phyloP scores from a whole-genome alignment of 2,888 invertebrate species.

The Neoscelio sp. region DNA sequence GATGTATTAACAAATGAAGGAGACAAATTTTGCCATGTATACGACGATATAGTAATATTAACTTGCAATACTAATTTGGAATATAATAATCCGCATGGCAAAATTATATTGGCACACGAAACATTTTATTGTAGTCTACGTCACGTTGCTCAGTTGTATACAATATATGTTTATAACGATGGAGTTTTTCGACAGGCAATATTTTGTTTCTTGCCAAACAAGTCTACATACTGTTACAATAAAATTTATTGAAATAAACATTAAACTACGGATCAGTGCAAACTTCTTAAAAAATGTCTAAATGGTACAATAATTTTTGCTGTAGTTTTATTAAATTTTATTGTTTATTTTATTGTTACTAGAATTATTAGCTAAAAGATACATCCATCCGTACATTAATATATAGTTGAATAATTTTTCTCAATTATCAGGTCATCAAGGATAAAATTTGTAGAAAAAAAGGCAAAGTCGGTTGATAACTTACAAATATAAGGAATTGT shows the following conservation, averaged over 20 bases:
- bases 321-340: no score
- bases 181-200: slow-evolving; percentile 1
- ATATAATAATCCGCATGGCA: background rate
- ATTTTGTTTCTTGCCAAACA: slow-evolving; percentile 23
- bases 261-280: no score
- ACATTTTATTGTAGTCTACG: slow-evolving; percentile 20
- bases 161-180: slow-evolving; percentile 16
- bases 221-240: background rate
- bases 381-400: no score
- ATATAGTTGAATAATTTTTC: no score
- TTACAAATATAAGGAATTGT: no score
- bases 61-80: slow-evolving; percentile 18
- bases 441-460: no score
- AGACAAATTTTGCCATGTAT: slow-evolving; percentile 10
- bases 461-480: no score
- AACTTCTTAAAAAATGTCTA: no score
- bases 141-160: slow-evolving; percentile 15
- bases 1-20: background rate
- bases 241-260: background rate
- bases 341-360: no score
- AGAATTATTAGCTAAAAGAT: no score
- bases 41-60: background rate
- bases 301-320: no score
- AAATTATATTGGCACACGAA: slow-evolving; percentile 13
- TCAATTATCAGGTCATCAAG: no score